Percentiles rank a stretch among this genome's conserved stretches.
These are phyloP conservation scores for Myodes glareolus DNA, from an alignment of 2,113 vertebrate genomes.

Conservation along the genomic window DNA sequence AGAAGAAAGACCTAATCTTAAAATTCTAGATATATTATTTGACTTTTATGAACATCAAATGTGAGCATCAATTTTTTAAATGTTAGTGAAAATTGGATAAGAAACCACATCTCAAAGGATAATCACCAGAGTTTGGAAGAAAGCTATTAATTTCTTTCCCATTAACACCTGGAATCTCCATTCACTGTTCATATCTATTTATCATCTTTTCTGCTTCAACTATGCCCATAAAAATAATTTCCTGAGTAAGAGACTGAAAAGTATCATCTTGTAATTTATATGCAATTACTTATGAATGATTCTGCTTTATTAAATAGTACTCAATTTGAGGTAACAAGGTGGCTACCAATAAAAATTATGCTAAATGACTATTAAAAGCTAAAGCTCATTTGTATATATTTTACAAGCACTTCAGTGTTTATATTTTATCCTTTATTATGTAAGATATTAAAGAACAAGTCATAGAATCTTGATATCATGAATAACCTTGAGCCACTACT, in stretches of 20 bases:
- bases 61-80: conserved; percentile 73
- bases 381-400: conserved; percentile 56
- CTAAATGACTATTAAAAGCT: conserved; percentile 51
- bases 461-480: neutral
- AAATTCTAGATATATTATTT: conserved; percentile 75
- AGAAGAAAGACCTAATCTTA: conserved; percentile 69
- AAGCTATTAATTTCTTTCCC: conserved; percentile 77
- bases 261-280: conserved; percentile 57
- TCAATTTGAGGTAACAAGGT: conserved; percentile 68
- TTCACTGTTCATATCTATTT: conserved; percentile 43
- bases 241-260: conserved; percentile 67
- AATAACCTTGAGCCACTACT: neutral
- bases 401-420: conserved; percentile 29
- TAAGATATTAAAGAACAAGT: neutral
- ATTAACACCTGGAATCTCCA: conserved; percentile 70
- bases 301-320: conserved; percentile 53
- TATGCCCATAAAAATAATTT: conserved; percentile 65
- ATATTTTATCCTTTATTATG: neutral
- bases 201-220: conserved; percentile 70
- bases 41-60: conserved; percentile 69
- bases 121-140: conserved; percentile 68
- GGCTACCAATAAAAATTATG: conserved; percentile 31
- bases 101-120: conserved; percentile 78
- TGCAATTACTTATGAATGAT: conserved; percentile 50
- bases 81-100: conserved; percentile 74